Evolutionary conservation across 2,113 vertebrate genomes (phyloP), one percentile per base, ranked within the genome.

Genomic region (Anhinga rufa): DNA sequence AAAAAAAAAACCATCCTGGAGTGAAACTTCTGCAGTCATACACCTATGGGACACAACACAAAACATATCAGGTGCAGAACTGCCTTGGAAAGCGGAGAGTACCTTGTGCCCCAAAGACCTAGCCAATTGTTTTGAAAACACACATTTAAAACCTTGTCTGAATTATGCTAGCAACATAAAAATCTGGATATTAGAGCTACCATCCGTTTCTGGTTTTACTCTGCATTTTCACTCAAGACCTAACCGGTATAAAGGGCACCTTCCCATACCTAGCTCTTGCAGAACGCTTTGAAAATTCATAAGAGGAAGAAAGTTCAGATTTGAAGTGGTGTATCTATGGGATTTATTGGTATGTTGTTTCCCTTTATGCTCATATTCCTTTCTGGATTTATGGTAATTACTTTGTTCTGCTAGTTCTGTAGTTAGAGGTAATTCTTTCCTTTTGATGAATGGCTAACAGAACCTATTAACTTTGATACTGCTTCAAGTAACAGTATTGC

Each of bases 301-400:
- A 55, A 90, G 26, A 74, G 13, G 48, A 66, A 26, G 15, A 5
- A 25, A 85, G 44, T 17, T 70, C 26, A 21, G 31, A 69, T 77
- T 40, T 60, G 34, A 90, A 46, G 36, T n/a, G 7, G 14, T 24
- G 7, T 38, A 65, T 36, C 57, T 62, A 5, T 10, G 32, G 70
- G 64, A 88, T 92, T 85, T 80, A 90, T 28, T 69, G 34, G 36
- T 21, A 16, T 65, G 49, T 54, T 58, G 36, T 74, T 83, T 76
- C 46, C 22, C 42, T 88, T 74, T n/a, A 88, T 54, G 77, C 34
- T 88, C 55, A 38, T 34, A 70, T 34, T 20, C 32, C 76, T 83
- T 71, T 64, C 88, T 68, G 51, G 55, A 94, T 96, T 97, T 83
- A 93, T 32, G 79, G 16, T 61, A 69, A 92, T 81, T 55, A 77